Base-by-base conservation (phyloP, 2,113 vertebrate genomes). In the Oreochromis niloticus region DNA sequence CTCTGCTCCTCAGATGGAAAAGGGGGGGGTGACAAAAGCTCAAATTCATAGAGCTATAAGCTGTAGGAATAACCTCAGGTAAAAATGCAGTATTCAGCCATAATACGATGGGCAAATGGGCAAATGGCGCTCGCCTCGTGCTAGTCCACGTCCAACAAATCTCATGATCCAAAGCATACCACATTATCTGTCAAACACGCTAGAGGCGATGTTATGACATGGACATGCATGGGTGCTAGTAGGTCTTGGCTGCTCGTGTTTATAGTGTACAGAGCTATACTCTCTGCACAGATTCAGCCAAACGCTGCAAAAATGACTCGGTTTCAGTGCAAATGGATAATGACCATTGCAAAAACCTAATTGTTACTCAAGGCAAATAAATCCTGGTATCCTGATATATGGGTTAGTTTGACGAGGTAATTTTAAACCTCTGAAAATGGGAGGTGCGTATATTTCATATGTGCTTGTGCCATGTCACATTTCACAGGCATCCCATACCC, bases 401-500 rank as follows among this genome's bases (percentile, higher is more conserved):
- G 4, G 6, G n/a, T 41, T 68, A 4, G 22, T 75, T 75, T 75
- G 71, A 48, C 14, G 11, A 12, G 16, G 27, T 48, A 10, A 30
- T 48, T 75, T 48, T 75, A 30, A 12, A 48, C 24, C 4, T 12
- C 16, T 30, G 43, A 19, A 30, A 75, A 30, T 30, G 24, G 13
- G 7, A 7, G 22, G 41, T 48, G 24, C 2, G 0, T 19, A 13
- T 78, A 32, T 50, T 78, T 30, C 6, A 81, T 13, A 22, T 68
- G 43, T 50, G n/a, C 39, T 80, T 24, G 6, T 52, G 4, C 9
- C 48, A 19, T n/a, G 22, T 91, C 78, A 48, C 39, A 48, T 52
- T 43, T 61, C 12, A 3, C 86, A 99, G 98, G 98, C 98, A 0
- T 96, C 96, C 6, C 98, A 99, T 86, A 99, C 98, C 11, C 99